Evolutionary conservation across 1,140 invertebrate species (phyloP), one percentile per base, ranked within the genome.

Genomic region (Probaryconus sp.): DNA sequence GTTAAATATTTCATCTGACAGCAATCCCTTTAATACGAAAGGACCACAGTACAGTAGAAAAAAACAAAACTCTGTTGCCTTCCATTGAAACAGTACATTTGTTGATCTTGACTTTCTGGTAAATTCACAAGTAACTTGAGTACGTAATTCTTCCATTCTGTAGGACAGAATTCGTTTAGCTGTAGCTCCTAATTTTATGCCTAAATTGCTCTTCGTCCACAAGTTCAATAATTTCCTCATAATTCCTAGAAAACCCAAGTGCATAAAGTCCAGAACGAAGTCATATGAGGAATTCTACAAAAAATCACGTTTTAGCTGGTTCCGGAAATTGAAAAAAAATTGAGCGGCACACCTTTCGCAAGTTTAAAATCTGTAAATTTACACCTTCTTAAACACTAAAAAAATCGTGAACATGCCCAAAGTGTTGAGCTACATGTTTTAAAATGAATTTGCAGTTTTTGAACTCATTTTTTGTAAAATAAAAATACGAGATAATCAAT

Each of bases 231-330:
- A 13, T 58, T 58, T 68, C 17, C 50, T 68, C 51, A 50, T 58
- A 1, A 68, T 20, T 5, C 64, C 64, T 0, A 37, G 14, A 13
- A 24, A 50, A 18, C 30, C 47, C 7, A 68, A 30, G 28, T 58
- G 64, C 42, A 58, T 56, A 37, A 35, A 50, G 51, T 64, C 60
- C 1, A 64, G 16, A 6, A 37, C 20, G 24, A 51, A 64, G 9
- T 35, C 5, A n/a, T 13, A n/a, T n/a, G n/a, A n/a, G n/a, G n/a
- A n/a, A n/a, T n/a, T n/a, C n/a, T n/a, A n/a, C n/a, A n/a, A n/a
- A n/a, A n/a, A n/a, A n/a, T n/a, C n/a, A n/a, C n/a, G n/a, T n/a
- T n/a, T n/a, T n/a, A n/a, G n/a, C n/a, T n/a, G n/a, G n/a, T n/a
- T n/a, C n/a, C n/a, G n/a, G n/a, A n/a, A n/a, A n/a, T n/a, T n/a